These are phyloP conservation scores for Porites cylindrica DNA, from an alignment of 92 coral and sea anemone genomes.

Conservation along the genomic window DNA sequence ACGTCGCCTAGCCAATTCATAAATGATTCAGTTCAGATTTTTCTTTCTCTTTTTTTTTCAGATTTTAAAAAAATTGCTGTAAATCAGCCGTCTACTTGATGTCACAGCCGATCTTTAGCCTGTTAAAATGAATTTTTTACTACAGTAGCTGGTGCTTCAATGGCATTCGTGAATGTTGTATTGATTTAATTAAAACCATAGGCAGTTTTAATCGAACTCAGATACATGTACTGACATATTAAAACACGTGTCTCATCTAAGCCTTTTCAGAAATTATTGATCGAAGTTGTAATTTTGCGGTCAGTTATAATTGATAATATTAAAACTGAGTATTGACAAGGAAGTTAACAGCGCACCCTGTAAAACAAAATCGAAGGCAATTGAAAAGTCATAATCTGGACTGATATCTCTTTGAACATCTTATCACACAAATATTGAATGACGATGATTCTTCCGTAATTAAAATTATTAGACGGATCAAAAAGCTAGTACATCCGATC, in stretches of 20 bases:
- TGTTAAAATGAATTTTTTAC: not conserved
- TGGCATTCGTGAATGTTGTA: too few relatives aligned
- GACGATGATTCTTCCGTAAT: not conserved
- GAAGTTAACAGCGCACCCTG: too few relatives aligned
- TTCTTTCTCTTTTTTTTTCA: not conserved
- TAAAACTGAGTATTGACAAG: too few relatives aligned
- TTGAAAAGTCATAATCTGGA: not conserved
- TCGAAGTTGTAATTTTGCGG: not conserved
- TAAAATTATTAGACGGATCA: not conserved
- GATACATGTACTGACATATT: not conserved
- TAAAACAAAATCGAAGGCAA: not conserved
- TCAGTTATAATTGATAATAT: too few relatives aligned
- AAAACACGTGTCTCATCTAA: not conserved
- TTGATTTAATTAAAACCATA: not conserved
- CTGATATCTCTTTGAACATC: not conserved
- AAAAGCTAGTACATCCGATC: too few relatives aligned
- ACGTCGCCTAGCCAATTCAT: too few relatives aligned
- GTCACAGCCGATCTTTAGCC: not conserved
- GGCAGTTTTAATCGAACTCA: not conserved
- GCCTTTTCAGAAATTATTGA: slow-evolving; percentile 10
- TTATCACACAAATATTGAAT: not conserved
- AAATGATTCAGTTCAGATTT: too few relatives aligned
- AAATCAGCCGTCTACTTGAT: too few relatives aligned
- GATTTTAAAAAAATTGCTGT: not conserved
- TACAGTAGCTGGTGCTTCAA: not conserved